Percentiles rank a stretch among this genome's conserved stretches.
Evolutionary conservation across 1,140 invertebrate species (phyloP).

Genomic region (Drosophila teissieri): DNA sequence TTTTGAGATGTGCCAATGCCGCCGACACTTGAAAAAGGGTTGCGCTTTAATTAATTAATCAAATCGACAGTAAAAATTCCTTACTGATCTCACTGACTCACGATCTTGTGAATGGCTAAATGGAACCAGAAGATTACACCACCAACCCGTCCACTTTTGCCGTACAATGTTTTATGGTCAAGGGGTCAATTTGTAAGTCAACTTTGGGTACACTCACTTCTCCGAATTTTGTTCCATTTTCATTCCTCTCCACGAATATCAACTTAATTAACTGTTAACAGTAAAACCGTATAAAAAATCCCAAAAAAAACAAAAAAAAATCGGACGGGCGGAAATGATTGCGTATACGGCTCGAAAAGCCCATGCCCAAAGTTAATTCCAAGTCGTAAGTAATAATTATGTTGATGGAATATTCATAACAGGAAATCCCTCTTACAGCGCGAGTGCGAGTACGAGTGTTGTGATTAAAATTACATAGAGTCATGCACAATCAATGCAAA

Average conservation of each 20-base stretch:
- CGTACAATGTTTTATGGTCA: constrained; percentile 9
- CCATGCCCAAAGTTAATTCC: constrained; percentile 41
- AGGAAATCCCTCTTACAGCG: constrained; percentile 69
- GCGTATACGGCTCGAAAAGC: constrained; percentile 26
- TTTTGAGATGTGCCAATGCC: constrained; percentile 63
- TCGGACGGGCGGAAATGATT: constrained; percentile 64
- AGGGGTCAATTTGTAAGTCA: constrained; percentile 66
- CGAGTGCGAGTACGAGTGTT: constrained; percentile 38
- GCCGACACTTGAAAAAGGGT: constrained; percentile 75
- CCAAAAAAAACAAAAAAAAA: constrained; percentile 22
- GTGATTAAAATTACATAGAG: constrained; percentile 71
- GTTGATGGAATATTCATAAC: constrained; percentile 70
- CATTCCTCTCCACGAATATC: constrained; percentile 59
- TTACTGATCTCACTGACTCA: constrained; percentile 56
- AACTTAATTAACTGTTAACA: constrained; percentile 76
- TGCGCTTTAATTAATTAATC: constrained; percentile 81
- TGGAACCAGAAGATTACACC: constrained; percentile 33
- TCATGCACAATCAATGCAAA: constrained; percentile 82
- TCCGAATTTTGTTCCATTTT: constrained; percentile 53
- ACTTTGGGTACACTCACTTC: constrained; percentile 50
- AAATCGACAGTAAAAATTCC: constrained; percentile 74
- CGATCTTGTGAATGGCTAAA: constrained; percentile 19
- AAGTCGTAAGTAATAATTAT: constrained; percentile 66
- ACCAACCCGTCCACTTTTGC: background rate
- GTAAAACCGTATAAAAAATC: constrained; percentile 33